Conservation (phyloP, 2,113 vertebrate genomes). For the Paraplagusia blochii region DNA sequence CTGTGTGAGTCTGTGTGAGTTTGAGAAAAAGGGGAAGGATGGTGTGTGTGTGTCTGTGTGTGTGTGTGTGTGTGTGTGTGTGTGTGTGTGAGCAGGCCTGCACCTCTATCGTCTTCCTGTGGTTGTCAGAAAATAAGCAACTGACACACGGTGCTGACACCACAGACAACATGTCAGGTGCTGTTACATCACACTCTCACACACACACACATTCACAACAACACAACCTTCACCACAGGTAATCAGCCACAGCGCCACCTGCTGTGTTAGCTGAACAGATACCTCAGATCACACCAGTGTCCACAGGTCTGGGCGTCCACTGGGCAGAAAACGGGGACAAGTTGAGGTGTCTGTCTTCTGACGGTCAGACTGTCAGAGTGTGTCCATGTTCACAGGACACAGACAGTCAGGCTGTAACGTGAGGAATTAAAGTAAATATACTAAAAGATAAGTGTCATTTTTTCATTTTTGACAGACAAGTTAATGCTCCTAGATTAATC, state of each 20-base stretch:
- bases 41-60: slow-evolving; percentile 24
- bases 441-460: too few species aligned
- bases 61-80: slow-evolving; percentile 22
- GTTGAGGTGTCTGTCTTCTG: too few species aligned
- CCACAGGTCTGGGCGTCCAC: too few species aligned
- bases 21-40: not conserved
- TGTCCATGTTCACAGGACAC: too few species aligned
- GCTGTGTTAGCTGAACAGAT: slow-evolving; percentile 46
- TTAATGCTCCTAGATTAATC: too few species aligned
- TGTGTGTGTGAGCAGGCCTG: slow-evolving; percentile 3
- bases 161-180: slow-evolving; percentile 71
- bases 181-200: slow-evolving; percentile 71
- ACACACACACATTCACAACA: slow-evolving; percentile 30
- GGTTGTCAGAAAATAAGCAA: slow-evolving; percentile 80
- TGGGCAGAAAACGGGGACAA: slow-evolving; percentile 21
- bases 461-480: too few species aligned
- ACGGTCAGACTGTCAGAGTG: too few species aligned
- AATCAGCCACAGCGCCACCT: slow-evolving; percentile 60
- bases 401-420: too few species aligned
- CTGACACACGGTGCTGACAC: slow-evolving; percentile 63
- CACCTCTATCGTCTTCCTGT: slow-evolving; percentile 60
- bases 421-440: too few species aligned
- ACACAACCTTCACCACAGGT: slow-evolving; percentile 61
- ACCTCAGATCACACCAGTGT: slow-evolving; percentile 31
- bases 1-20: slow-evolving; percentile 27